Evolutionary conservation across 2,888 invertebrate genomes (phyloP), one percentile per base, ranked within the genome.

Genomic region (Tenthredo notha): DNA sequence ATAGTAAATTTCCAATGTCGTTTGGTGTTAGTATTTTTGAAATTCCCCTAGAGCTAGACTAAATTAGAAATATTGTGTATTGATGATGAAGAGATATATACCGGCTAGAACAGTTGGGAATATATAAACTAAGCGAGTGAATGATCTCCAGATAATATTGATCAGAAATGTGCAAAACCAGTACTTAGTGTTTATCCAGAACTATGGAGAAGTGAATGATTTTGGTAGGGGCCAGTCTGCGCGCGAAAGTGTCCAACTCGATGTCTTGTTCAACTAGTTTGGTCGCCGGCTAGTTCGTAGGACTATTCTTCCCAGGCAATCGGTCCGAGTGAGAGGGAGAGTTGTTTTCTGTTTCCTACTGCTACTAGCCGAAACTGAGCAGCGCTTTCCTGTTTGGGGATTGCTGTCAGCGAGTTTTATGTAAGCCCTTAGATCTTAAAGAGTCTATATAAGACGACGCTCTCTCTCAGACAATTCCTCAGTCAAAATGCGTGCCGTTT

Each of bases 401-500:
- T 83, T 70, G 65, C 83, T 47, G 83, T 70, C 67, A 47, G 65
- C 9, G 67, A 83, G 83, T 83, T 83, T 83, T 83, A 83, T 83
- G 70, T 83, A 83, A 83, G 65, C 70, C 83, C 83, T 83, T 83
- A 83, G 83, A 83, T 83, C 83, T 83, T 83, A 70, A 83, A 65
- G 83, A 83, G 67, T 83, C 70, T 83, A 70, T 83, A 83, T 83
- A 83, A 83, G 83, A 67, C 67, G 65, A 43, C 43, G 83, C 67
- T 83, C 83, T 65, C 67, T 47, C 67, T 83, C 83, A 70, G 67
- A 47, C 47, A 67, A 70, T 70, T 83, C 67, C 67, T 83, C 83
- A 83, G 83, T 83, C 83, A 83, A 67, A 67, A 83, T 83, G 83
- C 83, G 83, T 83, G 83, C 70, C 83, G 43, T 83, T 83, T 83